Percentiles rank a stretch among this genome's conserved stretches.
Evolutionary conservation across 2,797 vertebrate genomes (phyloP).

Genomic region (Glossophaga mutica): DNA sequence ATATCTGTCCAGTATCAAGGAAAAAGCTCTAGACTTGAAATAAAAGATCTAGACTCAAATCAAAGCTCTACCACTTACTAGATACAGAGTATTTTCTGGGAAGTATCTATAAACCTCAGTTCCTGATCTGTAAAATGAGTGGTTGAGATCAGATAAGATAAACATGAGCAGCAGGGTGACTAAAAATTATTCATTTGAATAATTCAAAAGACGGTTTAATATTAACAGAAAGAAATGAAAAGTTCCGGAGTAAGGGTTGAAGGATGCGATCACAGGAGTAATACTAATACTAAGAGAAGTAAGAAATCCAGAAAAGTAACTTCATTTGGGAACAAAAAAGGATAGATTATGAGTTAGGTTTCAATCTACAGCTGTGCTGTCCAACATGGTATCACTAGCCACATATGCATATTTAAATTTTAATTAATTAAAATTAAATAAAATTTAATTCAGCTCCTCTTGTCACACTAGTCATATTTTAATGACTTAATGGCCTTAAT

Average conservation of each 20-base stretch:
- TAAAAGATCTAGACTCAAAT: constrained; percentile 15
- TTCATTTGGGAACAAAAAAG: neutral
- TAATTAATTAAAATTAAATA: constrained; percentile 28
- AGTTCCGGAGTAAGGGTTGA: neutral
- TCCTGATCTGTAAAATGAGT: neutral
- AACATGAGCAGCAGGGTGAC: neutral
- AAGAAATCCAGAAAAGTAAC: neutral
- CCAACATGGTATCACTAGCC: neutral
- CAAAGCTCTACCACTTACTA: neutral
- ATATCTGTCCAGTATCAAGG: neutral
- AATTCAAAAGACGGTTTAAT: constrained; percentile 15
- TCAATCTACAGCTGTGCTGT: neutral
- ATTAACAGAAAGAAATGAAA: neutral
- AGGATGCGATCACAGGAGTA: neutral
- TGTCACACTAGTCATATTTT: neutral
- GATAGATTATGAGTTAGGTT: neutral
- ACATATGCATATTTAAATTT: neutral
- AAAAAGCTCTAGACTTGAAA: constrained; percentile 20
- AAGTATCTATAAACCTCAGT: neutral
- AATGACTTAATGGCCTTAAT: neutral
- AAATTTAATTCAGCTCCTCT: constrained; percentile 1
- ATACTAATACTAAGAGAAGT: neutral
- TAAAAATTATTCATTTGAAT: neutral
- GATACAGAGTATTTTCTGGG: neutral
- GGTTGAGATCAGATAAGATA: neutral